Percentiles rank a stretch among this genome's conserved stretches.
Conservation (phyloP, 1,140 invertebrate genomes). For the Polyergus mexicanus region DNA sequence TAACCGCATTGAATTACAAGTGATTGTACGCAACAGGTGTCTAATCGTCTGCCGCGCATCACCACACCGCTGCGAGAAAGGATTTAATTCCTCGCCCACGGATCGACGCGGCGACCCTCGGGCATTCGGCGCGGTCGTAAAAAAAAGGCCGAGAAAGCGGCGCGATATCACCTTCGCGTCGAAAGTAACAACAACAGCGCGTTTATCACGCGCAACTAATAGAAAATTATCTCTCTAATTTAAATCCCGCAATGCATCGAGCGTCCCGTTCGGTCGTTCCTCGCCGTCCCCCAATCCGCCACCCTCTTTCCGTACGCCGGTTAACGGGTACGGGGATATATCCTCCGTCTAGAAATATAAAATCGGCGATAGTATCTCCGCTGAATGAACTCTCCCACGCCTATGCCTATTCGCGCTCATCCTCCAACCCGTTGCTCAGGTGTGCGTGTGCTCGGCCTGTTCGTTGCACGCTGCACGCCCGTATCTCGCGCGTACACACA, state of each 20-base stretch:
- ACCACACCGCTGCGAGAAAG: slow-evolving; percentile 9
- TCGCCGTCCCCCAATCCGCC: slow-evolving; percentile 38
- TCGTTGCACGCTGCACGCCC: slow-evolving; percentile 36
- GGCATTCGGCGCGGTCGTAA: slow-evolving; percentile 32
- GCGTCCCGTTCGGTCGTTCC: slow-evolving; percentile 80
- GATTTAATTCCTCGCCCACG: slow-evolving; percentile 55
- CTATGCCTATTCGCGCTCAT: slow-evolving; percentile 80
- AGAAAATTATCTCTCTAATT: slow-evolving; percentile 78
- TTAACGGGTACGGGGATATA: slow-evolving; percentile 83
- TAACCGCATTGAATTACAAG: slow-evolving; percentile 55
- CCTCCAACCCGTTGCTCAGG: slow-evolving; percentile 57
- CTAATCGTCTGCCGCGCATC: slow-evolving; percentile 12
- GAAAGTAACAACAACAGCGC: slow-evolving; percentile 72
- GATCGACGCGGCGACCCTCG: slow-evolving; percentile 32
- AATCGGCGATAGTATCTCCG: slow-evolving; percentile 86
- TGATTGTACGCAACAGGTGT: slow-evolving; percentile 60
- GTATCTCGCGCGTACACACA: slow-evolving; percentile 16
- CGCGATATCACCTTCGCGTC: slow-evolving; percentile 47
- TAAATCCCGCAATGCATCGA: slow-evolving; percentile 71
- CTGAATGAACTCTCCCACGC: slow-evolving; percentile 87
- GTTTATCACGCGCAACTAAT: slow-evolving; percentile 76
- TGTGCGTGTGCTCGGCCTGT: slow-evolving; percentile 66
- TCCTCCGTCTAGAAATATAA: slow-evolving; percentile 86
- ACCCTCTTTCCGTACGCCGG: slow-evolving; percentile 33
- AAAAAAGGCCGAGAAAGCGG: slow-evolving; percentile 25